phyloP scores from a whole-genome alignment of 2,797 vertebrate species.

The Chromis chromis region DNA sequence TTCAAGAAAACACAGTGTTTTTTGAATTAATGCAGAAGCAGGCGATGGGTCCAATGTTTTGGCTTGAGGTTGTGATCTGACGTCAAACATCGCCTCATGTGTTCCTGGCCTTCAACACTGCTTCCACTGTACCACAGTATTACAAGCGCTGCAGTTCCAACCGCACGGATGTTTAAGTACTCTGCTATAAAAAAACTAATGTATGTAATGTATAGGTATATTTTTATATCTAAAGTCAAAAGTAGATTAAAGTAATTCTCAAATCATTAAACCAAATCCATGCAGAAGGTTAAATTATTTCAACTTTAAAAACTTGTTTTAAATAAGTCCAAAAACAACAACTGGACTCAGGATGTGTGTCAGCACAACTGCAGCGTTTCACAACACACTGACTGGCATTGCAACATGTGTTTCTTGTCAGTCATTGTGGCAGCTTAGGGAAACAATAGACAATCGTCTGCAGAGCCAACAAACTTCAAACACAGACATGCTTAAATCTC shows the following conservation, averaged over 20 bases:
- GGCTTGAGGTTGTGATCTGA: neutral
- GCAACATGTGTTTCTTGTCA: slow-evolving; percentile 68
- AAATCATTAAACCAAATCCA: slow-evolving; percentile 11
- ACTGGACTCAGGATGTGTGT: slow-evolving; percentile 5
- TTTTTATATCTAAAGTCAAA: neutral
- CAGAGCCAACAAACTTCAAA: slow-evolving; percentile 63
- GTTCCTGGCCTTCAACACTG: neutral
- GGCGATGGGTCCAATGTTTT: neutral
- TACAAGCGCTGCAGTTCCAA: neutral
- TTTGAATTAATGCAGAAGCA: neutral
- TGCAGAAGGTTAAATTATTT: neutral
- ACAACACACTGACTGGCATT: slow-evolving; percentile 11
- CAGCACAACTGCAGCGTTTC: slow-evolving; percentile 25
- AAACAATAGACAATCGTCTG: slow-evolving; percentile 60
- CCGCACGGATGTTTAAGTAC: neutral
- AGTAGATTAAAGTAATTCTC: slow-evolving; percentile 6
- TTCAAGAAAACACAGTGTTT: neutral
- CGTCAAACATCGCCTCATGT: neutral
- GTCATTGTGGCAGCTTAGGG: slow-evolving; percentile 61
- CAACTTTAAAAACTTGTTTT: neutral
- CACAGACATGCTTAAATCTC: slow-evolving; percentile 56
- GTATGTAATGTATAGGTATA: neutral
- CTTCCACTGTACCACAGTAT: neutral
- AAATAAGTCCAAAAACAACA: slow-evolving; percentile 10
- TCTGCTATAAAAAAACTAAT: neutral